Base-by-base conservation (phyloP, 2,113 vertebrate genomes). In the Nothocercus nigrocapillus region DNA sequence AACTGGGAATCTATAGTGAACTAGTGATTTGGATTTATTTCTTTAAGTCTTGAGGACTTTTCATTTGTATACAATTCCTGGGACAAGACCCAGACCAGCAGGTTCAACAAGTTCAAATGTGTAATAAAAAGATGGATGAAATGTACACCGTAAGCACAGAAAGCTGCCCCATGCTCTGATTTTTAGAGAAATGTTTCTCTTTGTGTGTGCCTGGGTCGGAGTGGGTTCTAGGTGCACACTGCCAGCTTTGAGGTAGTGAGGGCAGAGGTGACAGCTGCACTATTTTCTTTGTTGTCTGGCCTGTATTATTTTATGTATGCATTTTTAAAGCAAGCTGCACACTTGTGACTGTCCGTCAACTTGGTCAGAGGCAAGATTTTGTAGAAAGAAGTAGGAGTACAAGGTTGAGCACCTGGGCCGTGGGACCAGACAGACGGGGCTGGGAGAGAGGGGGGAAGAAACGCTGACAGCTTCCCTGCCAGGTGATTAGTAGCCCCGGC, bases 401-500 rank as follows among this genome's bases (percentile, higher is more conserved):
- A 38, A 88, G 47, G 16, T 30, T n/a, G 38, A 88, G 1, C 51
- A 88, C 36, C 40, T 34, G 58, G 51, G 47, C 30, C 2, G 0
- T 34, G 62, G 62, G 64, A 69, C 70, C 8, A 84, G 73, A 30
- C 78, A 0, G 0, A 36, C 63, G 34, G 34, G 32, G 36, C 63
- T 88, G 82, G 3, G 1, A 85, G 61, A 86, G 45, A 42, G 42
- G 49, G 0, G 79, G 75, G 76, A 54, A 75, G 73, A 62, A 78
- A 59, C 0, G 0, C 64, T 91, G 94, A 87, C 82, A 88, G 85
- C 66, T 96, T 81, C 69, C 49, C 66, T 0, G 3, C 69, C 9
- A 36, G 47, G 2, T 75, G 93, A 86, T 96, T 76, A 85, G 91
- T 89, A 70, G 73, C 3, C 7, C 34, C 49, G 78, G 79, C 1